A percentile compares a stretch with the other conserved stretches of the same genome.
Conservation (phyloP, 2,888 invertebrate genomes). For the Nymphalis urticae region DNA sequence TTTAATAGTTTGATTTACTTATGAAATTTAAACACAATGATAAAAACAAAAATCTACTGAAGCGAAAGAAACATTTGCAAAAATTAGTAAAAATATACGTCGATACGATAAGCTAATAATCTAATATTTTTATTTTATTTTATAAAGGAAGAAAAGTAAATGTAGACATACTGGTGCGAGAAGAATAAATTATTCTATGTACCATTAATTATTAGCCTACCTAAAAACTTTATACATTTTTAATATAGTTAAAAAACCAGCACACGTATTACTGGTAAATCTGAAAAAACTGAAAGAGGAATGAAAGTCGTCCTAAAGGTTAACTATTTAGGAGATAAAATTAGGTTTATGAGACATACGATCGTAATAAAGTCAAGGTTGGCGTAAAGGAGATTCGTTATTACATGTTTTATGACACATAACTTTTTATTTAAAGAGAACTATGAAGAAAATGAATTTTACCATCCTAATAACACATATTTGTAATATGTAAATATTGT, state of each 20-base stretch:
- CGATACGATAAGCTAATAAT: too few species aligned
- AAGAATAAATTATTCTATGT: too few species aligned
- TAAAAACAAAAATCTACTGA: too few species aligned
- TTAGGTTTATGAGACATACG: slow-evolving; percentile 6
- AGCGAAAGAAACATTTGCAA: too few species aligned
- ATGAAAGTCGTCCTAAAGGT: slow-evolving; percentile 4
- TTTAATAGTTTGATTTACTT: too few species aligned
- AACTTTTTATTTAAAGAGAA: slow-evolving; percentile 25
- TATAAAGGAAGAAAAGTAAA: too few species aligned
- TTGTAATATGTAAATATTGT: slow-evolving; percentile 12
- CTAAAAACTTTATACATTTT: too few species aligned
- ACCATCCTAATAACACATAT: not conserved
- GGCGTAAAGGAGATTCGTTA: slow-evolving; percentile 17
- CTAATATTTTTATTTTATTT: too few species aligned
- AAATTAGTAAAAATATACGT: too few species aligned
- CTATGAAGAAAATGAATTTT: slow-evolving; percentile 2
- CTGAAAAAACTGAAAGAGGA: slow-evolving; percentile 2
- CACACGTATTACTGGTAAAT: slow-evolving; percentile 2
- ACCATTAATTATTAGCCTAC: too few species aligned
- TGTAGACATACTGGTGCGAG: too few species aligned
- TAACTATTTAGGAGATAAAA: slow-evolving; percentile 9
- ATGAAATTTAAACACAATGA: too few species aligned
- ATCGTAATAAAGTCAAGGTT: slow-evolving; percentile 18
- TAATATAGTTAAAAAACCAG: not conserved
- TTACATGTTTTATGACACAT: slow-evolving; percentile 24